Evolutionary conservation across 1,140 invertebrate genomes (phyloP), one percentile per base, ranked within the genome.

Genomic region (Lysiphlebus fabarum): DNA sequence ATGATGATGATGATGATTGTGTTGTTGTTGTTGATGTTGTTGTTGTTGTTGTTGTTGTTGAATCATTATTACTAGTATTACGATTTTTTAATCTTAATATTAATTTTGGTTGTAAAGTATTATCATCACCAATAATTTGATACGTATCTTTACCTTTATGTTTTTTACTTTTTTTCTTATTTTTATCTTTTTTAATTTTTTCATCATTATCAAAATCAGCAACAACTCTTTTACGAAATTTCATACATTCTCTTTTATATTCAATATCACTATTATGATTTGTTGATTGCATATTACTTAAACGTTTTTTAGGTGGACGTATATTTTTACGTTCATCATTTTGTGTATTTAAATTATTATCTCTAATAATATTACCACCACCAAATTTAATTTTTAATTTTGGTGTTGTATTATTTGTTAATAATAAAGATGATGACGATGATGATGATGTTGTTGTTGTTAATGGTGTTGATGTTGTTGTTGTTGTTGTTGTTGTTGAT

Each of bases 241-340:
- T 92, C 90, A 95, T 93, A 62, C 87, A 92, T 64, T 94, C 90
- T 6, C 89, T 82, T 59, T 86, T 87, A 6, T 93, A 74, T 62
- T 93, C 90, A 26, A 26, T 26, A 26, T 26, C 17, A 71, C 90
- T 90, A 67, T 87, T 86, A 55, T 81, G 85, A 0, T 88, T 88
- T 55, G 82, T 85, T 26, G 80, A 83, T 43, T 80, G 80, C 58
- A 86, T 84, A 63, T 81, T 84, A 41, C 83, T 82, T 38, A 89
- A 68, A 6, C 90, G 83, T 65, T 93, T 93, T 76, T 93, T 93
- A 4, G 91, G 91, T 41, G 91, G 91, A 59, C 84, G 79, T 60
- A 86, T 85, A 61, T 87, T 78, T 54, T 76, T 70, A 7, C 82
- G 71, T 48, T 87, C 84, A 17, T 75, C 71, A n/a, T 67, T 67